phyloP scores from a whole-genome alignment of 2,113 vertebrate species.

The Ictidomys tridecemlineatus region DNA sequence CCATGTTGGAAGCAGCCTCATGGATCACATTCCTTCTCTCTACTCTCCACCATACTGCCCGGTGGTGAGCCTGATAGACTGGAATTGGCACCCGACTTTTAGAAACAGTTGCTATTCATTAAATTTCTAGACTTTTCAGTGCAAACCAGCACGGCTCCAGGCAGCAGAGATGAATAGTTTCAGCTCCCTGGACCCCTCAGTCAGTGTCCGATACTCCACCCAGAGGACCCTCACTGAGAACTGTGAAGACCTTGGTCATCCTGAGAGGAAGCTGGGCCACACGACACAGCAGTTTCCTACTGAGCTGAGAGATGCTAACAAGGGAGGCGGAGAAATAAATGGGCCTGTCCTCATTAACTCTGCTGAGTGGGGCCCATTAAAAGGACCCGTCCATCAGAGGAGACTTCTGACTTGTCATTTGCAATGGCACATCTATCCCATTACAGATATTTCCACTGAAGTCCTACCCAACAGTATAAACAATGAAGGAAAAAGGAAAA shows the following conservation, averaged over 20 bases:
- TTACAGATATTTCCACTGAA: background rate
- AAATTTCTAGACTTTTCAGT: background rate
- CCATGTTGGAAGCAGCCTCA: background rate
- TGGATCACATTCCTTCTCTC: background rate
- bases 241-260: background rate
- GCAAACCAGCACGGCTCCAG: background rate
- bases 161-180: background rate
- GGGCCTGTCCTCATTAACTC: background rate
- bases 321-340: constrained; percentile 54
- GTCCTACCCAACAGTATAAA: background rate
- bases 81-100: background rate
- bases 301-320: constrained; percentile 39
- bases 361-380: constrained; percentile 43
- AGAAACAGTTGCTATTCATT: background rate
- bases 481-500: constrained; percentile 10
- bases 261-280: constrained; percentile 49
- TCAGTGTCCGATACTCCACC: background rate
- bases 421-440: background rate
- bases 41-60: background rate
- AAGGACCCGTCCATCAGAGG: background rate
- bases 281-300: background rate
- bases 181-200: background rate
- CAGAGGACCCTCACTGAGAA: background rate
- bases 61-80: background rate
- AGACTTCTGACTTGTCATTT: background rate